A percentile compares a stretch with the other conserved stretches of the same genome.
Evolutionary conservation across 1,140 invertebrate species (phyloP).

Genomic region (Cheumatopsyche charites): DNA sequence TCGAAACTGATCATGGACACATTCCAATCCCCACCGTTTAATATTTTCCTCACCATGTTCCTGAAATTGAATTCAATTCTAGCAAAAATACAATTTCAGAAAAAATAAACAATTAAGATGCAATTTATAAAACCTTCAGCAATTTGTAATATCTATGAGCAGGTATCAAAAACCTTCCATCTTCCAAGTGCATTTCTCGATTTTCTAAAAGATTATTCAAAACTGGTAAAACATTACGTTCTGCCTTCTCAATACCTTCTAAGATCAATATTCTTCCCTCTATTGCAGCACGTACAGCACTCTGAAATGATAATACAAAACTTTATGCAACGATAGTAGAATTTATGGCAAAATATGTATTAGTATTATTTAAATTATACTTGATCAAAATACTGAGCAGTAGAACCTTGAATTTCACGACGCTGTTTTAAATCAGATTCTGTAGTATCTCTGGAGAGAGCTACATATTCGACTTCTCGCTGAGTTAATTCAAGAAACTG

Average conservation of each 20-base stretch:
- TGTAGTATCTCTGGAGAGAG: constrained; percentile 93
- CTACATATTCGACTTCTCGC: constrained; percentile 91
- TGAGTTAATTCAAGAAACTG: constrained; percentile 88
- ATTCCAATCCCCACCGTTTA: constrained; percentile 83
- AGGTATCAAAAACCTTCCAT: constrained; percentile 91
- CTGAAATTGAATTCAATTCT: constrained; percentile 57
- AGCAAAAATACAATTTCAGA: too few relatives aligned
- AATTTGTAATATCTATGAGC: constrained; percentile 90
- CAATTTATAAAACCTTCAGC: constrained; percentile 68
- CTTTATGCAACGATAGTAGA: too few relatives aligned
- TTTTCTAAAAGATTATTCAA: constrained; percentile 99
- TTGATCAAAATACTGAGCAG: constrained; percentile 93
- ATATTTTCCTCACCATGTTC: constrained; percentile 79
- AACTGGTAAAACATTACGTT: constrained; percentile 94
- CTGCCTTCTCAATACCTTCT: constrained; percentile 97
- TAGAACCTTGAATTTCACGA: constrained; percentile 86
- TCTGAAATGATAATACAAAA: constrained; percentile 58
- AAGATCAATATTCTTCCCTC: constrained; percentile 90
- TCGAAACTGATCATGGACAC: constrained; percentile 90
- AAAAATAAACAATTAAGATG: too few relatives aligned
- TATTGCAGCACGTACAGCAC: constrained; percentile 88
- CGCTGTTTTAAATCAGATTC: constrained; percentile 96
- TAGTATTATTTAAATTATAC: constrained; percentile 60
- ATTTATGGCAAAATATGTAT: not conserved
- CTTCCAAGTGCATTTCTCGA: constrained; percentile 97